Base-by-base conservation (phyloP, 2,113 vertebrate species). In the Paramormyrops kingsleyae region DNA sequence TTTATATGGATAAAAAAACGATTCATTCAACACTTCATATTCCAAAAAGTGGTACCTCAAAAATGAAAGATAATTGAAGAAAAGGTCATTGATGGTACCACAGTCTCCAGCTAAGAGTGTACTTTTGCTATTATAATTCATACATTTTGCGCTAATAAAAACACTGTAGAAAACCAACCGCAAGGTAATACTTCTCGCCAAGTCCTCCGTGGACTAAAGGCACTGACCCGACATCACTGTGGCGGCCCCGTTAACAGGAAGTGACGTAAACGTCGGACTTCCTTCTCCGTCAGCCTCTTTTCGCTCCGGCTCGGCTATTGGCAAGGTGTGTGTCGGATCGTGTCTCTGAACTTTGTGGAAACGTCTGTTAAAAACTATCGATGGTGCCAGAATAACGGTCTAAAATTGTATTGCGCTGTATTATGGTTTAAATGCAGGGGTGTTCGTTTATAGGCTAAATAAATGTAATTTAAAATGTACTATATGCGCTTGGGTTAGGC, bases 311-410 rank as follows among this genome's bases (percentile, higher is more conserved):
- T 93, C 90, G 91, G 93, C 93, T 91, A 89, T 9, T 47, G 89
- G 92, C 92, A 92, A 93, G 95, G 95, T 95, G 92, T 80, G 94
- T 95, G 62, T 47, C 77, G 88, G 89, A 62, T 89, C 91, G 83
- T 66, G 24, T 93, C 83, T 87, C 2, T 2, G 0, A 35, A 19
- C 83, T 90, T 92, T 62, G 44, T 31, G 0, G 1, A 21, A 15
- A 0, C 46, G 6, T 17, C 46, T 42, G 17, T 13, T 80, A 66
- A 31, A 52, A 0, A 12, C 27, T n/a, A 1, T 5, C 1, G 24
- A 35, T 56, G n/a, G n/a, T 35, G 49, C n/a, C 17, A 19, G 17
- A 56, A 3, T 13, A 39, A 39, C 10, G 0, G 15, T 87, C 4
- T 35, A 87, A 87, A 50, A 53, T 27, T 17, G 1, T 42, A 31